These are phyloP conservation scores for Ormyrus thymus DNA, from an alignment of 2,888 invertebrate genomes.

Conservation along the genomic window DNA sequence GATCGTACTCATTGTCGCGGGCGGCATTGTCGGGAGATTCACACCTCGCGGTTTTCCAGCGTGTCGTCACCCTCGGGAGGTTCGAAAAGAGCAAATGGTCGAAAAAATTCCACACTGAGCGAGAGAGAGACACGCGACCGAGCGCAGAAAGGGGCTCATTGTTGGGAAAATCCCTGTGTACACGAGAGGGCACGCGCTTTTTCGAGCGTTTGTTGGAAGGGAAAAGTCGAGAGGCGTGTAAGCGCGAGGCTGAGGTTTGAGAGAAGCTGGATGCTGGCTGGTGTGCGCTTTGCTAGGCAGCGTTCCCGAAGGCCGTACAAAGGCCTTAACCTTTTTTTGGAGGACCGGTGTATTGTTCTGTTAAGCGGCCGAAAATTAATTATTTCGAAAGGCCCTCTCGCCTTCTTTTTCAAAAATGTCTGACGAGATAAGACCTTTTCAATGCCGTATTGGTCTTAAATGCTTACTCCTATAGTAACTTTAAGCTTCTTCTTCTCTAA, in stretches of 20 bases:
- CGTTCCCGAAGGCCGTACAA: no score
- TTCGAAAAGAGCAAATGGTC: constrained; percentile 54
- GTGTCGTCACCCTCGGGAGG: no score
- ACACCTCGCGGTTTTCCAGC: constrained; percentile 58
- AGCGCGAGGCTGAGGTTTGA: not conserved
- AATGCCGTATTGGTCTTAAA: no score
- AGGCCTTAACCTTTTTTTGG: not conserved
- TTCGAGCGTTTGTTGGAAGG: constrained; percentile 40
- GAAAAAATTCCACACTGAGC: constrained; percentile 40
- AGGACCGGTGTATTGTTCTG: not conserved
- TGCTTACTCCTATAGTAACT: no score
- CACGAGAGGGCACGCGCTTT: constrained; percentile 1
- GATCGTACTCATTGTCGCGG: constrained; percentile 62
- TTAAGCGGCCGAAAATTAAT: constrained; percentile 5
- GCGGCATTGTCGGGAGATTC: constrained; percentile 61
- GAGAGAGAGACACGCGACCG: constrained; percentile 22
- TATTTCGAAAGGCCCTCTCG: not conserved
- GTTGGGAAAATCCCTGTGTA: constrained; percentile 40
- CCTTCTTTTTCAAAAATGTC: no score
- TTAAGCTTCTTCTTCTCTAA: no score
- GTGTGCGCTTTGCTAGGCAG: no score
- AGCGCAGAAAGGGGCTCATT: constrained; percentile 47
- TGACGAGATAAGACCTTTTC: no score
- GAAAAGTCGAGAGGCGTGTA: constrained; percentile 45
- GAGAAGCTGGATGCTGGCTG: constrained; percentile 5